These are phyloP conservation scores for Sander vitreus DNA, from an alignment of 2,113 vertebrate species.

Conservation along the genomic window DNA sequence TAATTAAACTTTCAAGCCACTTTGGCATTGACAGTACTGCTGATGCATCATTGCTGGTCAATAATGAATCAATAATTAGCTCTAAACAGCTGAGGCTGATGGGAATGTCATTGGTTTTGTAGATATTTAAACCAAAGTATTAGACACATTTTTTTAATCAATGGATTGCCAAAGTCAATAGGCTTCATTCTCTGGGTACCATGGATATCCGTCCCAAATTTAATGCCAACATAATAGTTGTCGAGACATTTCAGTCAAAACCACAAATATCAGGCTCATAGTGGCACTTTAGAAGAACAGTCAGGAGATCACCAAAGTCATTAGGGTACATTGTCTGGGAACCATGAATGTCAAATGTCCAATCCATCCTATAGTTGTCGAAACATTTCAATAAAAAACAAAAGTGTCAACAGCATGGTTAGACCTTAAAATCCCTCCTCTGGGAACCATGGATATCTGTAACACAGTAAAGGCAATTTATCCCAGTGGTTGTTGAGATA, in stretches of 20 bases:
- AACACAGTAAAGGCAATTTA: neutral
- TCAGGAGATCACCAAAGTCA: neutral
- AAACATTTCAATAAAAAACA: neutral
- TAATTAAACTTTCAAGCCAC: too few species aligned
- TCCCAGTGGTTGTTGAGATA: neutral
- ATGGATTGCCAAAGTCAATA: neutral
- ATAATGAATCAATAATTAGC: neutral
- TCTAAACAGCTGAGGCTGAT: too few species aligned
- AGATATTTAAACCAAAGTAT: neutral
- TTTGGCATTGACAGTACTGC: too few species aligned
- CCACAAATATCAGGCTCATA: neutral
- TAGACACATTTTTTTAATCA: neutral
- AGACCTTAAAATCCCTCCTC: neutral
- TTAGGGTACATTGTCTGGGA: neutral
- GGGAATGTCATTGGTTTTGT: neutral
- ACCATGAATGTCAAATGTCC: neutral
- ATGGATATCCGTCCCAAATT: neutral
- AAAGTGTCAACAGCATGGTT: neutral
- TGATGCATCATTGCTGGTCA: neutral
- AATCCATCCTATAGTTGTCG: neutral
- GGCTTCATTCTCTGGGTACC: neutral
- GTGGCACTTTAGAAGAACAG: neutral
- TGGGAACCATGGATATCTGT: neutral
- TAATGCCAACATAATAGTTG: neutral
- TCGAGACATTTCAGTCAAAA: neutral